Base-by-base conservation (phyloP, 2,113 vertebrate genomes). In the Ammodytes dubius region DNA sequence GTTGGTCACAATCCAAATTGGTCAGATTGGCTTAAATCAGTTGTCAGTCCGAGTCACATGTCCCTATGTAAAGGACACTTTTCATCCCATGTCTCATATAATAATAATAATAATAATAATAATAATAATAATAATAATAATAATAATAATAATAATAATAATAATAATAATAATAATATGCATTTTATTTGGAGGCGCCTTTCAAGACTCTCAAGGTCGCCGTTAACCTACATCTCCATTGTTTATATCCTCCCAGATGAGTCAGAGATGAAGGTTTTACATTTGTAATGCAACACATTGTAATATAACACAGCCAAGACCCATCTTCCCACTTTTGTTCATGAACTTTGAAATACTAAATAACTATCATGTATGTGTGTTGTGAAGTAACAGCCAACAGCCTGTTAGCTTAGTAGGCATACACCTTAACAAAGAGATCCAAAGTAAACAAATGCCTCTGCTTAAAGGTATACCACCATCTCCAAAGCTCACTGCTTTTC, bases 21-120 rank as follows among this genome's bases (percentile, higher is more conserved):
- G 60, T 45, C 49, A n/a, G 64, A n/a, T 57, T 57, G 54, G 78
- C 66, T 65, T 60, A 56, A 47, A 65, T 40, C 53, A 17, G 43
- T 13, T 57, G 65, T 65, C 10, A n/a, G 47, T 75, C 66, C 12
- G 53, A 68, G 54, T 82, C 11, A 19, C 40, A 40, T 64, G 11
- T 42, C 27, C 27, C 27, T 27, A 54, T 52, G 19, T 13, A 27
- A 9, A 73, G 37, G 39, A 56, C 47, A 73, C 6, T 49, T 57
- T 10, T 40, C 19, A 42, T 67, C 47, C 43, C 37, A 17, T 1
- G 2, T 61, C 35, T 56, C 15, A 65, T 59, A 60, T n/a, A 2
- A 27, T 27, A 27, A 27, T 27, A 27, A 27, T 27, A 27, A 27
- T 27, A 27, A 27, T 27, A 27, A 27, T 27, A 27, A 27, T 27